A percentile compares a stretch with the other conserved stretches of the same genome.
Conservation (phyloP, 2,888 invertebrate genomes). For the Esperia sulphurella region DNA sequence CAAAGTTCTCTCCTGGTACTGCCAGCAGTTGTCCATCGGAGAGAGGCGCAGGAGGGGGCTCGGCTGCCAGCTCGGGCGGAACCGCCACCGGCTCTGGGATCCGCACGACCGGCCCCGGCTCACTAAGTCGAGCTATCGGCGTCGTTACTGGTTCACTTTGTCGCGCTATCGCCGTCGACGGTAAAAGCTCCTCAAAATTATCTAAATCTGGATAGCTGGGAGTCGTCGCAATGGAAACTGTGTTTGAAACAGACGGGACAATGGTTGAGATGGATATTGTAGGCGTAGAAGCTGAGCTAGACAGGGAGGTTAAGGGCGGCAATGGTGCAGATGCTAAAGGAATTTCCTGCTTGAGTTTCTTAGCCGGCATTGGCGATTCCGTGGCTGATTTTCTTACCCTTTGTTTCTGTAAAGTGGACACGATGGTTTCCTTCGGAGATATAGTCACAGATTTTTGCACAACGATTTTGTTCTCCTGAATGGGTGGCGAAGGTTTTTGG, state of each 20-base stretch:
- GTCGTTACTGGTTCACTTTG: slow-evolving; percentile 33
- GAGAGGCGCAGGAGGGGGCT: slow-evolving; percentile 42
- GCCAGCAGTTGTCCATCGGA: slow-evolving; percentile 84
- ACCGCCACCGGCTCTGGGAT: slow-evolving; percentile 22
- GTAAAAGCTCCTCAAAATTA: slow-evolving; percentile 67
- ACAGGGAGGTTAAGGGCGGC: slow-evolving; percentile 41
- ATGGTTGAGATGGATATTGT: slow-evolving; percentile 13
- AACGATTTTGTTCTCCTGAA: slow-evolving; percentile 51
- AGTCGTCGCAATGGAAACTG: slow-evolving; percentile 34
- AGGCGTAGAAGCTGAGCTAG: slow-evolving; percentile 24
- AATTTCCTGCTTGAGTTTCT: slow-evolving; percentile 54
- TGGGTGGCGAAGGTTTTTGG: slow-evolving; percentile 44
- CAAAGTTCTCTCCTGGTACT: slow-evolving; percentile 85
- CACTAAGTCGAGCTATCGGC: not conserved
- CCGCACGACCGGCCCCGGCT: slow-evolving; percentile 9
- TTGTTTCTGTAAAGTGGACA: slow-evolving; percentile 40
- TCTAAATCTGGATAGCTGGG: slow-evolving; percentile 51
- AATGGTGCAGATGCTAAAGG: slow-evolving; percentile 17
- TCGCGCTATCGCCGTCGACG: slow-evolving; percentile 65
- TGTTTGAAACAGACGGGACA: slow-evolving; percentile 34
- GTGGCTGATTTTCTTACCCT: slow-evolving; percentile 44
- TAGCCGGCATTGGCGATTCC: slow-evolving; percentile 45
- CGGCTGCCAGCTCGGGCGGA: slow-evolving; percentile 25
- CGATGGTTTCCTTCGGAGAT: slow-evolving; percentile 33
- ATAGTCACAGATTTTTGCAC: slow-evolving; percentile 53